A percentile compares a stretch with the other conserved stretches of the same genome.
Evolutionary conservation across 2,113 vertebrate species (phyloP).

Genomic region (Rafetus swinhoei): DNA sequence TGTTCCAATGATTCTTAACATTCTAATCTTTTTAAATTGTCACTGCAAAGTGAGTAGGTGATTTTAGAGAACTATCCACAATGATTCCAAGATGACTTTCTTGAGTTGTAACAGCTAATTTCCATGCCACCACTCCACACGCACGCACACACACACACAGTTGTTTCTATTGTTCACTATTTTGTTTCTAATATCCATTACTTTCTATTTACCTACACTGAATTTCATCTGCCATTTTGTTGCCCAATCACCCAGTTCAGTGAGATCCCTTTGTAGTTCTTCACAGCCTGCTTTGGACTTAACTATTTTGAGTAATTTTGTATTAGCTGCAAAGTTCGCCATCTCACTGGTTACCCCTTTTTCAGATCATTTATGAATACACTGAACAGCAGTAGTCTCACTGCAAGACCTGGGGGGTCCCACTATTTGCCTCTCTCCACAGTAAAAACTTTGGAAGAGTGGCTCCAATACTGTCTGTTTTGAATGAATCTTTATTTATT

Average conservation of each 20-base stretch:
- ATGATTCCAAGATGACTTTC: neutral
- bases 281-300: no score
- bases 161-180: no score
- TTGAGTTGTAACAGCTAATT: neutral
- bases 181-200: no score
- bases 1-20: neutral
- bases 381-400: neutral
- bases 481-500: neutral
- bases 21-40: neutral
- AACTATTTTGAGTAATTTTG: neutral
- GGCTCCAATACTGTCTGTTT: neutral
- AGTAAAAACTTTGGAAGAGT: neutral
- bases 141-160: no score
- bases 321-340: neutral
- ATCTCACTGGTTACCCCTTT: neutral
- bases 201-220: neutral
- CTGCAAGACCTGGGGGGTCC: neutral
- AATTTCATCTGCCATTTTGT: neutral
- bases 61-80: neutral
- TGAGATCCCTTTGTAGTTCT: neutral
- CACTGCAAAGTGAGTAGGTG: neutral
- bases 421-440: neutral
- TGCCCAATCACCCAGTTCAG: neutral
- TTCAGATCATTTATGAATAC: neutral
- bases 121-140: neutral